A percentile compares a stretch with the other conserved stretches of the same genome.
Evolutionary conservation across 1,140 invertebrate genomes (phyloP).

Genomic region (Lucilia sericata): DNA sequence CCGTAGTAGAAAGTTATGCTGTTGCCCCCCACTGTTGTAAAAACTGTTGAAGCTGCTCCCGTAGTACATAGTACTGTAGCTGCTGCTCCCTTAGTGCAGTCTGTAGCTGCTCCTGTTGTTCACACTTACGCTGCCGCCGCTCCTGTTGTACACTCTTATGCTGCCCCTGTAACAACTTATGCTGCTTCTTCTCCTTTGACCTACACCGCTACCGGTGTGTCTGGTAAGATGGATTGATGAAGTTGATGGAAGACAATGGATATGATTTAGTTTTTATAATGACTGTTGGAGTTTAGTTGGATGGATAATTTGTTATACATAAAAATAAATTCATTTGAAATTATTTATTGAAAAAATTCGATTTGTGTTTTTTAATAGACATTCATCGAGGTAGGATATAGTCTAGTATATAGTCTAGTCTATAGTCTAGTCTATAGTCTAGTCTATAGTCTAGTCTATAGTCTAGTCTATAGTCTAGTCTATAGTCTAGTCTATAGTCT

Average conservation of each 20-base stretch:
- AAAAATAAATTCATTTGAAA: too few species aligned
- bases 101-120: conserved; percentile 53
- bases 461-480: too few species aligned
- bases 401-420: too few species aligned
- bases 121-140: conserved; percentile 50
- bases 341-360: too few species aligned
- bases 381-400: too few species aligned
- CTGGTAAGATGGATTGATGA: conserved; percentile 51
- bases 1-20: conserved; percentile 50
- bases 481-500: too few species aligned
- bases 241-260: conserved; percentile 1
- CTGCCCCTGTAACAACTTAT: conserved; percentile 48
- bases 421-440: too few species aligned
- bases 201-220: conserved; percentile 52
- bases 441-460: too few species aligned
- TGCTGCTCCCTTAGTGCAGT: conserved; percentile 43
- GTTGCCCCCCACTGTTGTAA: conserved; percentile 25
- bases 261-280: conserved; percentile 1
- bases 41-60: conserved; percentile 38
- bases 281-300: neutral
- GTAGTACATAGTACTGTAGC: neutral
- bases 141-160: conserved; percentile 49
- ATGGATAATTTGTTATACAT: neutral
- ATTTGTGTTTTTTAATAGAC: too few species aligned
- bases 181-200: conserved; percentile 53